Conservation (phyloP, 2,888 invertebrate genomes). For the Sesia bembeciformis region DNA sequence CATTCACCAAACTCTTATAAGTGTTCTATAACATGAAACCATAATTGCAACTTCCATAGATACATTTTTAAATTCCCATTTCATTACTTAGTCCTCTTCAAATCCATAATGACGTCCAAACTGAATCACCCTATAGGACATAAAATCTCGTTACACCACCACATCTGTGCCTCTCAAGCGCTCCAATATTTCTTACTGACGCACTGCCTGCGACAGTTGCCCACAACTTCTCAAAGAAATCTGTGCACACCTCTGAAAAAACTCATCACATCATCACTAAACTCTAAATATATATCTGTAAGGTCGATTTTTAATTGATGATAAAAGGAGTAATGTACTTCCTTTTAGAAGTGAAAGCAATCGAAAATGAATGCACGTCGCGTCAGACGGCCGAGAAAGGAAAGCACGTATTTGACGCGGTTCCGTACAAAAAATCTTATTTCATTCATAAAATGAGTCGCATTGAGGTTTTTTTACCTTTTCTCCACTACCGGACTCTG, state of each 20-base stretch:
- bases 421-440: conserved; percentile 63
- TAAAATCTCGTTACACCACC: conserved; percentile 52
- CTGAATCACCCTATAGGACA: conserved; percentile 17
- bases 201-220: conserved; percentile 25
- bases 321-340: not conserved
- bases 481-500: conserved; percentile 23
- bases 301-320: not conserved
- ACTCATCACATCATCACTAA: conserved; percentile 11
- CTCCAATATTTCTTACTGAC: conserved; percentile 34
- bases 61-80: not conserved
- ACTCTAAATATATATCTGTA: conserved; percentile 5
- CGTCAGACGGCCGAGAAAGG: conserved; percentile 50
- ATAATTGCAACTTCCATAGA: too few relatives aligned
- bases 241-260: conserved; percentile 27
- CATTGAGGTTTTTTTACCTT: conserved; percentile 48
- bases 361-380: conserved; percentile 69
- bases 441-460: conserved; percentile 73
- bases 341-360: conserved; percentile 16
- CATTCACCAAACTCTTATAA: too few relatives aligned
- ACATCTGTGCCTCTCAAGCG: conserved; percentile 47
- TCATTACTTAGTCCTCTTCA: not conserved
- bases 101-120: conserved; percentile 8
- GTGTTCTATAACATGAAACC: too few relatives aligned
- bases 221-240: conserved; percentile 41
- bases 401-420: conserved; percentile 72